A percentile compares a stretch with the other conserved stretches of the same genome.
These are phyloP conservation scores for Cephus cinctus DNA, from an alignment of 1,140 invertebrate species.

Conservation along the genomic window DNA sequence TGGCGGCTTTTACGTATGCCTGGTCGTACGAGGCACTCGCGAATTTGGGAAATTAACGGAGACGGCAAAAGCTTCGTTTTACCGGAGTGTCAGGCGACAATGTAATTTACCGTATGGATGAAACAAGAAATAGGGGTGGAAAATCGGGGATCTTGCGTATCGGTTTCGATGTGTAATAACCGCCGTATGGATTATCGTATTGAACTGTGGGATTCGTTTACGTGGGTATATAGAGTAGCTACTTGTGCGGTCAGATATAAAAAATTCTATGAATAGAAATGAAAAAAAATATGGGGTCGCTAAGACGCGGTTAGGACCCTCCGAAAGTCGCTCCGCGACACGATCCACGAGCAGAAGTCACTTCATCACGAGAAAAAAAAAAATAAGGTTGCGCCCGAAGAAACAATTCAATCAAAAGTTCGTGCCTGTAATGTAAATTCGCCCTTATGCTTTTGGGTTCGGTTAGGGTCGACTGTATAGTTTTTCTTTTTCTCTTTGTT, in stretches of 20 bases:
- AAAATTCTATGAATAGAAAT: constrained; percentile 14
- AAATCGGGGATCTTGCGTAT: too few species aligned
- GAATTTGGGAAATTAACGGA: too few species aligned
- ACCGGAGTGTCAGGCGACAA: too few species aligned
- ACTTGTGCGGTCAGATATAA: neutral
- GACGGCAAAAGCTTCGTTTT: too few species aligned
- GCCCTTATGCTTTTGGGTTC: constrained; percentile 1
- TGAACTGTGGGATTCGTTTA: too few species aligned
- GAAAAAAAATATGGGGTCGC: constrained; percentile 10
- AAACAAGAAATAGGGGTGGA: too few species aligned
- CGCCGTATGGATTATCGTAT: too few species aligned
- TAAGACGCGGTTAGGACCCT: neutral
- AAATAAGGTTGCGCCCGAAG: constrained; percentile 11
- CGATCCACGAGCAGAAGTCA: neutral
- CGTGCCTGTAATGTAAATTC: constrained; percentile 17
- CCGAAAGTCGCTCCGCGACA: neutral
- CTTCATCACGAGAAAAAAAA: neutral
- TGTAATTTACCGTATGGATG: too few species aligned
- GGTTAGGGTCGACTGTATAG: neutral
- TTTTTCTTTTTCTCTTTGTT: neutral
- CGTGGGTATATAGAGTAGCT: too few species aligned
- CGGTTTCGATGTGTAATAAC: too few species aligned
- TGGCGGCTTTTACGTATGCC: too few species aligned
- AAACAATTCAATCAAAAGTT: constrained; percentile 17
- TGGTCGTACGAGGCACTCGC: too few species aligned